phyloP scores from a whole-genome alignment of 2,113 vertebrate species.

The Lagenorhynchus albirostris region DNA sequence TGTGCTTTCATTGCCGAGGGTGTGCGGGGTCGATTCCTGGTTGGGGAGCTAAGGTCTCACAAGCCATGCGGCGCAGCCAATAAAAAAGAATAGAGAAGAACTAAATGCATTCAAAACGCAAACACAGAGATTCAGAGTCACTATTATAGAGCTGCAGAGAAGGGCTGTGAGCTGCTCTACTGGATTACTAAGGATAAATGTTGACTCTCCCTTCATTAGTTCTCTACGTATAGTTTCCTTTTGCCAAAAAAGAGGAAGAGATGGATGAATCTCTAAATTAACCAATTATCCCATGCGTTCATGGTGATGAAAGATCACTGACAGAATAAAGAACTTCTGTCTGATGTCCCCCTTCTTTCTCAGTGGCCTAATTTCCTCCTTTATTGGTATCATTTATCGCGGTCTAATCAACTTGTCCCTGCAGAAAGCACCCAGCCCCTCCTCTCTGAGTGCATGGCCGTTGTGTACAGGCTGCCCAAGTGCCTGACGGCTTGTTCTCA shows the following conservation, averaged over 20 bases:
- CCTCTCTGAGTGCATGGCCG: neutral
- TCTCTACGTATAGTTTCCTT: neutral
- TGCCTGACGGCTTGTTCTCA: neutral
- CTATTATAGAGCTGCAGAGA: neutral
- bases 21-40: neutral
- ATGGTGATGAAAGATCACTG: neutral
- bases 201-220: too few species aligned
- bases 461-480: neutral
- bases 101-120: neutral
- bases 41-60: neutral
- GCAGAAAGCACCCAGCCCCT: too few species aligned
- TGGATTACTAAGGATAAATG: neutral
- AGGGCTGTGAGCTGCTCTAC: neutral
- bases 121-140: neutral
- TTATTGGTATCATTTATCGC: neutral
- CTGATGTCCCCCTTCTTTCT: neutral
- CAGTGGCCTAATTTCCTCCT: neutral
- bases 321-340: neutral
- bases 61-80: neutral
- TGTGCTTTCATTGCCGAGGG: neutral
- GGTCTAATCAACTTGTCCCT: neutral
- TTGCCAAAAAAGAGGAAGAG: neutral
- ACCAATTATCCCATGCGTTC: neutral
- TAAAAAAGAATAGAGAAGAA: neutral
- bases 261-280: neutral